Evolutionary conservation across 2,113 vertebrate species (phyloP).

Genomic region (Brachyhypopomus occidentalis): DNA sequence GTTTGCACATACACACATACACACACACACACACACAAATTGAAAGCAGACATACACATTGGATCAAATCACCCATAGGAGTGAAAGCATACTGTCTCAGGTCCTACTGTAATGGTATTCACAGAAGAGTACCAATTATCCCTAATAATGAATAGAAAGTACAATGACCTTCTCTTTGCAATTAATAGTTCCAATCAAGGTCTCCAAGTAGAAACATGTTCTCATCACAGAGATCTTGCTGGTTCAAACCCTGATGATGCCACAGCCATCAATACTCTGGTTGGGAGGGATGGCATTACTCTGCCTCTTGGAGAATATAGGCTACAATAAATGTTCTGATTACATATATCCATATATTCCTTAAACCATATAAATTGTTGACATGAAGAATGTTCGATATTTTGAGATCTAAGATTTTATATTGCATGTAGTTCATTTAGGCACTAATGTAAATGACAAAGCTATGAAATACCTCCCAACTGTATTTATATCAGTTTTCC

Average conservation of each 20-base stretch:
- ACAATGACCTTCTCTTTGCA: background rate
- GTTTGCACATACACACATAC: constrained; percentile 49
- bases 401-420: background rate
- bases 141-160: constrained; percentile 8
- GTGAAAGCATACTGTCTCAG: background rate
- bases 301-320: too few relatives aligned
- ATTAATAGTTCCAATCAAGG: background rate
- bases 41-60: constrained; percentile 13
- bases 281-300: too few relatives aligned
- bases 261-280: too few relatives aligned
- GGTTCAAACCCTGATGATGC: too few relatives aligned
- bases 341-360: too few relatives aligned
- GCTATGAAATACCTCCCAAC: background rate
- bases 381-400: background rate
- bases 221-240: too few relatives aligned
- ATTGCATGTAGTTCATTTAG: background rate
- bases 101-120: constrained; percentile 14
- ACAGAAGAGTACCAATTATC: constrained; percentile 30
- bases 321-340: too few relatives aligned
- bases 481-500: background rate
- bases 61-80: constrained; percentile 26
- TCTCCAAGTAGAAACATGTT: too few relatives aligned
- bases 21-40: constrained; percentile 43
- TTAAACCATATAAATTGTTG: background rate
- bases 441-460: background rate